Conservation (phyloP, 2,888 invertebrate species). For the Tipula lateralis region DNA sequence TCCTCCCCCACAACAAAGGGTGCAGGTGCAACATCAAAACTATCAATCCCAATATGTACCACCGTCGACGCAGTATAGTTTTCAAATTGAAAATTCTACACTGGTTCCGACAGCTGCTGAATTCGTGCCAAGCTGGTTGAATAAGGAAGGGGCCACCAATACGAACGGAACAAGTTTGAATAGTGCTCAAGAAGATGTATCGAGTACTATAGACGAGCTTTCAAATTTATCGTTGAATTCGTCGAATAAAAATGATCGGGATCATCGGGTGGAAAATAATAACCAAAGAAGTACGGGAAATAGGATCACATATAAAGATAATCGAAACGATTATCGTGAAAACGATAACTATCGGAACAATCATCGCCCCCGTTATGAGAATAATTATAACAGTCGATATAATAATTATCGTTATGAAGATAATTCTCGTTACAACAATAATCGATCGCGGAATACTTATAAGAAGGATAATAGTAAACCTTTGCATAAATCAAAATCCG, state of each 20-base stretch:
- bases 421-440: neutral
- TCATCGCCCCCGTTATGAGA: constrained; percentile 20
- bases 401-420: constrained; percentile 20
- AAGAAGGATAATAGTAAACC: neutral
- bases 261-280: constrained; percentile 32
- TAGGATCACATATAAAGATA: constrained; percentile 37
- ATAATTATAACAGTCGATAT: constrained; percentile 16
- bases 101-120: constrained; percentile 45
- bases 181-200: constrained; percentile 45
- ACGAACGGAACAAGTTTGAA: constrained; percentile 30
- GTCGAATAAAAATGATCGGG: constrained; percentile 33
- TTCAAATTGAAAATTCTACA: constrained; percentile 38
- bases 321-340: constrained; percentile 35
- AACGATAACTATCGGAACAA: neutral
- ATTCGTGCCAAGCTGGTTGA: constrained; percentile 41
- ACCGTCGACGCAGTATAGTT: neutral
- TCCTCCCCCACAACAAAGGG: neutral
- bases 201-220: constrained; percentile 45
- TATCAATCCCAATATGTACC: neutral
- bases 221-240: constrained; percentile 32
- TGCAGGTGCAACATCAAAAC: neutral
- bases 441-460: neutral
- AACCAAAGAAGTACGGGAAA: constrained; percentile 45
- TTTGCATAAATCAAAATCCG: neutral
- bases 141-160: neutral